phyloP scores from a whole-genome alignment of 2,888 invertebrate species.

The Operophtera brumata region DNA sequence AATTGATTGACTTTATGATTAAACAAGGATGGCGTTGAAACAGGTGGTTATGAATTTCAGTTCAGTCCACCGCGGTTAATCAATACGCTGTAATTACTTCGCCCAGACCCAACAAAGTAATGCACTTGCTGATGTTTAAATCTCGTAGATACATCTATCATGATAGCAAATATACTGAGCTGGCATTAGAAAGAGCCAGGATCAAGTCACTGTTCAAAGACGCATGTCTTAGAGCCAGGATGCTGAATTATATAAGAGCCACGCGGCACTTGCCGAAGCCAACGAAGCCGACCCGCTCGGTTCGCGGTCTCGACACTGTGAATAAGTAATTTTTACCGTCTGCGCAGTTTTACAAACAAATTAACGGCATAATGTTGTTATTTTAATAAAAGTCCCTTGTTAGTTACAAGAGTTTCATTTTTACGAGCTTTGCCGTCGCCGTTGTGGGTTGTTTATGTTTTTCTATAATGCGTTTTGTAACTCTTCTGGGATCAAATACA shows the following conservation, averaged over 20 bases:
- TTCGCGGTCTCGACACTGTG: constrained; percentile 65
- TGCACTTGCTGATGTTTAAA: too few relatives aligned
- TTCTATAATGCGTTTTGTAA: constrained; percentile 9
- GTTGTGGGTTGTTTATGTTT: constrained; percentile 63
- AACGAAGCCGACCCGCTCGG: constrained; percentile 43
- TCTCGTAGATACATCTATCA: not conserved
- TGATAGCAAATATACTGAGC: not conserved
- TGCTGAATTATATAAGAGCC: constrained; percentile 71
- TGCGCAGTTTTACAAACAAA: constrained; percentile 79
- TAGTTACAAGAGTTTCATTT: constrained; percentile 68
- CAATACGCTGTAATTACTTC: too few relatives aligned
- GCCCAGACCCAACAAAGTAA: too few relatives aligned
- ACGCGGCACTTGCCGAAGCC: constrained; percentile 57
- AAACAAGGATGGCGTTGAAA: not conserved
- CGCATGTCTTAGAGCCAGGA: constrained; percentile 34
- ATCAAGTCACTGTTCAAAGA: constrained; percentile 16
- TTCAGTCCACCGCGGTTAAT: not conserved
- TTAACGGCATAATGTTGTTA: constrained; percentile 77
- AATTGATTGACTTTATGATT: not conserved
- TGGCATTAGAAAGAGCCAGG: constrained; percentile 7
- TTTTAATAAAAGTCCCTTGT: constrained; percentile 76
- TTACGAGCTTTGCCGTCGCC: constrained; percentile 63
- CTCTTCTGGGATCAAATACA: not conserved
- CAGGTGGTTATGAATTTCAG: not conserved
- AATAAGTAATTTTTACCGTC: constrained; percentile 78